These are phyloP conservation scores for Emydocephalus ijimae DNA, from an alignment of 2,113 vertebrate genomes.

Conservation along the genomic window DNA sequence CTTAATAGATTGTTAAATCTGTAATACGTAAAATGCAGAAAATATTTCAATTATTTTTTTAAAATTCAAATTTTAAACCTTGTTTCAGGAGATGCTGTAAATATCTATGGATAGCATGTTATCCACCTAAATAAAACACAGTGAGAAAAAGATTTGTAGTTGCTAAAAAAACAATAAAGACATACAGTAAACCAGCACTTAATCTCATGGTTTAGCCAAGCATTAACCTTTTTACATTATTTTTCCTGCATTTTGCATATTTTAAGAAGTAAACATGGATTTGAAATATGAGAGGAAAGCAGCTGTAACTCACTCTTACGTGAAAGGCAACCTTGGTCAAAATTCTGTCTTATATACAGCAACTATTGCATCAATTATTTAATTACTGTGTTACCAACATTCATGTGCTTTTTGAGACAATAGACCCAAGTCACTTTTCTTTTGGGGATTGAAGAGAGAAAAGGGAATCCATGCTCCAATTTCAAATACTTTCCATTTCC, in stretches of 20 bases:
- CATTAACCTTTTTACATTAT: background rate
- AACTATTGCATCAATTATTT: background rate
- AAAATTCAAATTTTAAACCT: background rate
- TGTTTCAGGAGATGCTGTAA: background rate
- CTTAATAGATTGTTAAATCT: background rate
- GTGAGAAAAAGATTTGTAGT: background rate
- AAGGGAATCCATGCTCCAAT: background rate
- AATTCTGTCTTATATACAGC: background rate
- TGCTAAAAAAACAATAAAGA: background rate
- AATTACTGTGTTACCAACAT: background rate
- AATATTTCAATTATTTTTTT: background rate
- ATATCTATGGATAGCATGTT: background rate
- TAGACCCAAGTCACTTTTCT: background rate
- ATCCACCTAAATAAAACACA: background rate
- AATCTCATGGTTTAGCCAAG: background rate
- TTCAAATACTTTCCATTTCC: background rate
- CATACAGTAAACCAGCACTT: background rate
- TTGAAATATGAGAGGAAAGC: background rate
- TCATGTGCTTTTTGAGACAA: background rate
- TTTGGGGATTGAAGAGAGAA: background rate
- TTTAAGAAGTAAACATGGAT: background rate
- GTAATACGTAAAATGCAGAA: background rate
- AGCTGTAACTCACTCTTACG: no score
- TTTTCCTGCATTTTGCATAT: background rate
- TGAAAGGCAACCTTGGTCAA: background rate